These are phyloP conservation scores for Papilio xuthus DNA, from an alignment of 1,140 invertebrate genomes.

Conservation along the genomic window DNA sequence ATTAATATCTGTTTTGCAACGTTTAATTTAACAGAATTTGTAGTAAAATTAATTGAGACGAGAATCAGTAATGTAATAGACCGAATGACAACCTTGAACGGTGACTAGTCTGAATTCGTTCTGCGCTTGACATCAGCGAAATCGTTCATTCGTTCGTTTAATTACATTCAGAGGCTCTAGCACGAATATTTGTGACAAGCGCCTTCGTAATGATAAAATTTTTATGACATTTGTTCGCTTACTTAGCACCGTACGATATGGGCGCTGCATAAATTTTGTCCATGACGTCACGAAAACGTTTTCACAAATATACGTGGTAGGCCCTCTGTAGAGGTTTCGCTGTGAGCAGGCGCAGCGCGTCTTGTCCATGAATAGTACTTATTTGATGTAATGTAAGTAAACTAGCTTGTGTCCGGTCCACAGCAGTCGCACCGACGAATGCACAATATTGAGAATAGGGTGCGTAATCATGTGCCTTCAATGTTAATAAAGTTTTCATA, in stretches of 20 bases:
- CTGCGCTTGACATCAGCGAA: constrained; percentile 37
- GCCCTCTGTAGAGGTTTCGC: not conserved
- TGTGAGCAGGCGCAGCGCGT: constrained; percentile 40
- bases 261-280: not conserved
- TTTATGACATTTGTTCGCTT: no score
- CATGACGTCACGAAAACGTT: no score
- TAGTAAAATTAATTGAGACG: not conserved
- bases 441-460: constrained; percentile 73
- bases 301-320: no score
- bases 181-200: no score
- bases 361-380: constrained; percentile 62
- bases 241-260: no score
- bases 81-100: constrained; percentile 60
- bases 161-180: not conserved
- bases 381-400: constrained; percentile 66
- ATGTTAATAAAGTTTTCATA: constrained; percentile 80
- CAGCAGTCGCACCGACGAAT: constrained; percentile 62
- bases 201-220: no score
- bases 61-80: constrained; percentile 39
- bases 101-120: constrained; percentile 52
- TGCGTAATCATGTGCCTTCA: constrained; percentile 81
- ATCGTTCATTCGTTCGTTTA: constrained; percentile 15
- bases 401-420: constrained; percentile 67
- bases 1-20: not conserved
- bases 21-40: constrained; percentile 7